phyloP scores from a whole-genome alignment of 1,140 invertebrate species.

The Ditylenchus dipsaci region DNA sequence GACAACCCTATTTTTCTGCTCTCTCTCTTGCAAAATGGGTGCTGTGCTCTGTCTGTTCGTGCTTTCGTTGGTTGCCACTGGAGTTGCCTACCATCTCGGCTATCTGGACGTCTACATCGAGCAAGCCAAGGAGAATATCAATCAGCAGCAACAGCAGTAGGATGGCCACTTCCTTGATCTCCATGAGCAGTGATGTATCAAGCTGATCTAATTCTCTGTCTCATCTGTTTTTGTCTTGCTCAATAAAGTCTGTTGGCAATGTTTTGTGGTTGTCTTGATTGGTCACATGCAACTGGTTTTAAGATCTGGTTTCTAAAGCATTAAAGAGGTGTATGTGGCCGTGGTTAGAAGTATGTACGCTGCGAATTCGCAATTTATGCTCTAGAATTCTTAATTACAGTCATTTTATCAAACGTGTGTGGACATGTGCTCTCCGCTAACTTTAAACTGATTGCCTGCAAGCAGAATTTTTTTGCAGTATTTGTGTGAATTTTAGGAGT shows the following conservation, averaged over 20 bases:
- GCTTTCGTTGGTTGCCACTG: neutral
- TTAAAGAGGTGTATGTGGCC: too few species aligned
- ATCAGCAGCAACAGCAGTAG: conserved; percentile 4
- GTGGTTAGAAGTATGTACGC: too few species aligned
- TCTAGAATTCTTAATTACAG: too few species aligned
- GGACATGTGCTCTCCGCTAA: too few species aligned
- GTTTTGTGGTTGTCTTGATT: neutral
- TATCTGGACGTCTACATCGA: conserved; percentile 10
- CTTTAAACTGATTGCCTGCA: too few species aligned
- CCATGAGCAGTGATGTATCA: neutral
- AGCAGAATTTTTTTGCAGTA: too few species aligned
- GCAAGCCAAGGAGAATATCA: conserved; percentile 8
- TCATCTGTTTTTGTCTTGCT: neutral
- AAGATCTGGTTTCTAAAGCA: too few species aligned
- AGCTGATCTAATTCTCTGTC: conserved; percentile 4
- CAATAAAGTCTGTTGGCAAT: neutral
- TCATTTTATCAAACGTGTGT: too few species aligned
- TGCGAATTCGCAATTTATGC: too few species aligned
- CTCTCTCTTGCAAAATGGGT: conserved; percentile 1
- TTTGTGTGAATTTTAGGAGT: too few species aligned
- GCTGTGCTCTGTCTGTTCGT: conserved; percentile 1
- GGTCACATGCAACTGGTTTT: too few species aligned
- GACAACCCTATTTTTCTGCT: too few species aligned
- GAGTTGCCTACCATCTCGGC: conserved; percentile 10
- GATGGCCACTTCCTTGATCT: neutral